These are phyloP conservation scores for Centropyge bicolor DNA, from an alignment of 2,797 vertebrate species.

Conservation along the genomic window DNA sequence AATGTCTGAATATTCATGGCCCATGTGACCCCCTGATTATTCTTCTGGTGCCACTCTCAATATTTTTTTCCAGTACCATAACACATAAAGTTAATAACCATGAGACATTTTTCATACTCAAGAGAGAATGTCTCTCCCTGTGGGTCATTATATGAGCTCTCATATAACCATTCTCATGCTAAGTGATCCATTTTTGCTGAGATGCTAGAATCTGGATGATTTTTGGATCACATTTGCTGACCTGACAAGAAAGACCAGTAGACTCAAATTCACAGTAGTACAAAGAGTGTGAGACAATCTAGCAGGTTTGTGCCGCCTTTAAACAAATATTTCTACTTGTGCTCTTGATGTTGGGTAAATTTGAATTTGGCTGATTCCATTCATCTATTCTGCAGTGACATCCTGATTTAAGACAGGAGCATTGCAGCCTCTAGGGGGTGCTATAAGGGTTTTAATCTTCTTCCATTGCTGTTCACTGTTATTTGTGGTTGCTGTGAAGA, in stretches of 20 bases:
- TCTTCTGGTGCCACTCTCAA: background rate
- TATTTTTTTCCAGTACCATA: no score
- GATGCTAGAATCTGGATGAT: background rate
- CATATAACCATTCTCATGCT: background rate
- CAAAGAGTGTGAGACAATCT: background rate
- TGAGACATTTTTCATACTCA: background rate
- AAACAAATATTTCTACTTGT: background rate
- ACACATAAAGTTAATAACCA: background rate
- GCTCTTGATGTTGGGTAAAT: background rate
- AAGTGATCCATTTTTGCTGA: background rate
- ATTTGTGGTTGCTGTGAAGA: background rate
- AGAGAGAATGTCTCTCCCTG: background rate
- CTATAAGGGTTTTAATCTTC: background rate
- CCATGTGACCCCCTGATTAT: no score
- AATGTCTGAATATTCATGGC: background rate
- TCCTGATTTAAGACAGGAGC: no score
- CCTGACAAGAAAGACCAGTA: background rate
- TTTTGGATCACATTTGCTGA: background rate
- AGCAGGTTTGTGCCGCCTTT: background rate
- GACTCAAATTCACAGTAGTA: background rate
- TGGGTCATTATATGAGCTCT: background rate
- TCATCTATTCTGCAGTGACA: background rate
- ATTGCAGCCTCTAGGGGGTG: background rate
- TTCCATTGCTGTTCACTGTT: background rate
- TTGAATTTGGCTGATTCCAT: background rate